phyloP scores from a whole-genome alignment of 2,797 vertebrate genomes.

The Enteromius fasciolatus region DNA sequence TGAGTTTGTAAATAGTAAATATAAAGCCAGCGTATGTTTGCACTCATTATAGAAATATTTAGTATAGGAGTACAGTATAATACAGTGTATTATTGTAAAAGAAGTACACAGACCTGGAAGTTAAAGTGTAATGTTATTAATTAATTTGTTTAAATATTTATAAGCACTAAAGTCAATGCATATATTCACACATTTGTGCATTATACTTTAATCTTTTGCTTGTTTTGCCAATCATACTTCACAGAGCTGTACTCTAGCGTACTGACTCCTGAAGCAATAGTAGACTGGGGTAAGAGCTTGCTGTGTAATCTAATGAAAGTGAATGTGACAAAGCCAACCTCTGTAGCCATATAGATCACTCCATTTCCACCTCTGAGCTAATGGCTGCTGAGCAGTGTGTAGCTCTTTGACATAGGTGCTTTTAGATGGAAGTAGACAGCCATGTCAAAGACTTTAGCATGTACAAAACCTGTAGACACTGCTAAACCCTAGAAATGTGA shows the following conservation, averaged over 20 bases:
- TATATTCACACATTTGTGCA: slow-evolving; percentile 15
- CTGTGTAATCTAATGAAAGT: slow-evolving; percentile 64
- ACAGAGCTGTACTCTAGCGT: slow-evolving; percentile 79
- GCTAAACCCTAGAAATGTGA: neutral
- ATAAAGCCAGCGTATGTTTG: neutral
- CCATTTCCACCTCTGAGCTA: neutral
- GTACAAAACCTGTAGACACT: neutral
- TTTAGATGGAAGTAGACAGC: neutral
- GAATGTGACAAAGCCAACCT: slow-evolving; percentile 43
- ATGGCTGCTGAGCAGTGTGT: neutral
- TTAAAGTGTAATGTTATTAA: neutral
- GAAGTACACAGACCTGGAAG: neutral
- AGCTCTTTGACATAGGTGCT: slow-evolving; percentile 4
- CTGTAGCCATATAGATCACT: neutral
- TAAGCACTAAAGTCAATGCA: neutral
- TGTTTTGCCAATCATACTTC: slow-evolving; percentile 44
- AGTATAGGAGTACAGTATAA: neutral
- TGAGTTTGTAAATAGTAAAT: neutral
- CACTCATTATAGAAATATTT: neutral
- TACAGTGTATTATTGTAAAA: neutral
- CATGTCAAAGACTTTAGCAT: slow-evolving; percentile 2
- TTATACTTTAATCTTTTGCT: slow-evolving; percentile 34
- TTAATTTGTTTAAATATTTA: neutral
- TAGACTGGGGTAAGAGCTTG: slow-evolving; percentile 79
- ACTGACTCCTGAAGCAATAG: slow-evolving; percentile 73